Evolutionary conservation across 2,888 invertebrate species (phyloP).

Genomic region (Apotomis betuletana): DNA sequence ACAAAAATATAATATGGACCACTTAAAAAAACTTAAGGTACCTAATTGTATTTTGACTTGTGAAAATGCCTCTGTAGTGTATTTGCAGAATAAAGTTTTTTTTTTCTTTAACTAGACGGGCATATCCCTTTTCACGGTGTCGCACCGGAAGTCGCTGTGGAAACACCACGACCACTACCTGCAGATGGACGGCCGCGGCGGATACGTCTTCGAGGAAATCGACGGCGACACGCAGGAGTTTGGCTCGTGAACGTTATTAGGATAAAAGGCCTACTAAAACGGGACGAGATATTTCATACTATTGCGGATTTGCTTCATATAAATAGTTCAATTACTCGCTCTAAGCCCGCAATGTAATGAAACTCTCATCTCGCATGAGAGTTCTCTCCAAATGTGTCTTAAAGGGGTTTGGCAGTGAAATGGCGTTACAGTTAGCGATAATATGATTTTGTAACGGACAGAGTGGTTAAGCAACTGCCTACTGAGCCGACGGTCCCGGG

Average conservation of each 20-base stretch:
- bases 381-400: no score
- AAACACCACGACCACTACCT: slow-evolving; percentile 98
- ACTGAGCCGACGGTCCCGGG: no score
- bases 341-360: no score
- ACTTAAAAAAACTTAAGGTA: no score
- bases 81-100: not conserved
- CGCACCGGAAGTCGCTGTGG: slow-evolving; percentile 98
- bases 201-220: slow-evolving; percentile 93
- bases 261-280: not conserved
- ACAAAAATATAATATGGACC: no score
- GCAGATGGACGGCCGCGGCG: slow-evolving; percentile 97
- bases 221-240: slow-evolving; percentile 94
- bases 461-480: no score
- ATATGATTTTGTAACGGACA: not conserved
- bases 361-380: no score
- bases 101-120: slow-evolving; percentile 77
- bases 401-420: not conserved
- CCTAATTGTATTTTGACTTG: no score
- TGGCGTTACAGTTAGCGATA: slow-evolving; percentile 18
- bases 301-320: no score
- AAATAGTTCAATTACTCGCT: no score
- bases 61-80: no score
- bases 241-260: slow-evolving; percentile 89
- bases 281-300: no score
- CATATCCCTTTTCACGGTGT: slow-evolving; percentile 98